phyloP scores from a whole-genome alignment of 2,797 vertebrate genomes.

The Hemitrygon akajei region DNA sequence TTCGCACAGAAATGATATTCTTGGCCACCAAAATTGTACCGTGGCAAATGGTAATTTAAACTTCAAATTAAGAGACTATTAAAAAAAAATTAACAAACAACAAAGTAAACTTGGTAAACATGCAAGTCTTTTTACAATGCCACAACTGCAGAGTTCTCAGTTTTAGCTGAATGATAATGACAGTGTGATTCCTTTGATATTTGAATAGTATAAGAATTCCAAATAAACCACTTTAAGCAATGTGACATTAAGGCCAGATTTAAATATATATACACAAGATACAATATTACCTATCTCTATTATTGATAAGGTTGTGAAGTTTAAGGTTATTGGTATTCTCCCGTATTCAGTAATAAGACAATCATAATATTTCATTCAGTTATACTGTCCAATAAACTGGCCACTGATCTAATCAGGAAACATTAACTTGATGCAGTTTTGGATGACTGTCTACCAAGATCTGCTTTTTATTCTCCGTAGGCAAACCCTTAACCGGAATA shows the following conservation, averaged over 20 bases:
- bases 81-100: background rate
- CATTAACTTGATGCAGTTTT: background rate
- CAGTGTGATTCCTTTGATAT: background rate
- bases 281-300: background rate
- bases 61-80: background rate
- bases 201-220: background rate
- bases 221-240: background rate
- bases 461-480: background rate
- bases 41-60: background rate
- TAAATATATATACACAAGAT: background rate
- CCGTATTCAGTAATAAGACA: background rate
- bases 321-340: background rate
- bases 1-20: background rate
- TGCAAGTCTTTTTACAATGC: background rate
- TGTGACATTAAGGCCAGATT: background rate
- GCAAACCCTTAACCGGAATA: background rate
- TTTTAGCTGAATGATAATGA: background rate
- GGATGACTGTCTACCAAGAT: background rate
- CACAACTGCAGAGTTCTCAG: background rate
- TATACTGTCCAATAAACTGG: background rate
- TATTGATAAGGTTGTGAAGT: background rate
- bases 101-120: background rate
- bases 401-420: background rate
- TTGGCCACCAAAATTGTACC: background rate
- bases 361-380: background rate